Percentiles rank a stretch among this genome's conserved stretches.
Conservation (phyloP, 2,888 invertebrate species). For the Actias luna region DNA sequence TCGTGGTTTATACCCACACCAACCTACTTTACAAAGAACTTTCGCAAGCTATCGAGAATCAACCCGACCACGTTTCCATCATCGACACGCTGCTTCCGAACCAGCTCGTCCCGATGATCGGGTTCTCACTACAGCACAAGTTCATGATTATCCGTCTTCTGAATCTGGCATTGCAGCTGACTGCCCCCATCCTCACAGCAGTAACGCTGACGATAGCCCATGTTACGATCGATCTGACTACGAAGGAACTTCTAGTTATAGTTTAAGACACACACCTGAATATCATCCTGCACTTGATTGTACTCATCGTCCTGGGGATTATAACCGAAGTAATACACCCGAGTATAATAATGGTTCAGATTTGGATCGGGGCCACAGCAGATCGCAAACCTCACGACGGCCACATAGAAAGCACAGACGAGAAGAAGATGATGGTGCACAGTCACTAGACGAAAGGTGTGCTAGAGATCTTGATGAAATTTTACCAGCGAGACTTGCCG, state of each 20-base stretch:
- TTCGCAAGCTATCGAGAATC: slow-evolving; percentile 75
- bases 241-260: slow-evolving; percentile 70
- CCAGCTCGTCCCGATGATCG: slow-evolving; percentile 74
- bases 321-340: slow-evolving; percentile 72
- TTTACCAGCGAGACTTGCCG: slow-evolving; percentile 74
- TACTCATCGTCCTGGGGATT: slow-evolving; percentile 65
- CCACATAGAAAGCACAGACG: slow-evolving; percentile 64
- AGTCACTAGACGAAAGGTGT: slow-evolving; percentile 73
- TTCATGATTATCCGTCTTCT: slow-evolving; percentile 79
- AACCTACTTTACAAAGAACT: slow-evolving; percentile 74
- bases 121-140: slow-evolving; percentile 73
- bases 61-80: slow-evolving; percentile 64
- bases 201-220: slow-evolving; percentile 73
- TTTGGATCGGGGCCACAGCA: slow-evolving; percentile 60
- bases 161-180: slow-evolving; percentile 79
- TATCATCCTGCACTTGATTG: slow-evolving; percentile 71
- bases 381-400: slow-evolving; percentile 68
- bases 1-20: slow-evolving; percentile 85
- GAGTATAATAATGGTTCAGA: slow-evolving; percentile 69
- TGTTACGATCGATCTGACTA: slow-evolving; percentile 75
- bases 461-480: slow-evolving; percentile 78
- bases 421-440: slow-evolving; percentile 73
- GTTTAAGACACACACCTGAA: slow-evolving; percentile 64
- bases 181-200: slow-evolving; percentile 73
- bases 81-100: slow-evolving; percentile 72